Conservation (phyloP, 2,888 invertebrate species). For the Drosophila prolongata region DNA sequence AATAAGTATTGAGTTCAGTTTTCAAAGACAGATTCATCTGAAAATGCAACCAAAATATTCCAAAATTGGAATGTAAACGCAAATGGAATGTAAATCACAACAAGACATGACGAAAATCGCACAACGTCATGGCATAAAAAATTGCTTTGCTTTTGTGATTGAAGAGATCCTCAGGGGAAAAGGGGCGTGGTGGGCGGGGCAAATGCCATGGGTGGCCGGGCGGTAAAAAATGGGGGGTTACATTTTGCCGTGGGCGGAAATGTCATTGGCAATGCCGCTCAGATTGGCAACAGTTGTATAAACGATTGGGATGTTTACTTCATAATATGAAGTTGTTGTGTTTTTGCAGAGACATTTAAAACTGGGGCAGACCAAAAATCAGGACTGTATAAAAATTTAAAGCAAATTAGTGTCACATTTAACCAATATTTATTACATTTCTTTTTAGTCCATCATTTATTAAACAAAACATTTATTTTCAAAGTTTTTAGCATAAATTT, state of each 20-base stretch:
- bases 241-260: slow-evolving; percentile 50
- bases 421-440: too few relatives aligned
- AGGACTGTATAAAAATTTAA: slow-evolving; percentile 20
- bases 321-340: slow-evolving; percentile 53
- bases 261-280: slow-evolving; percentile 64
- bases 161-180: slow-evolving; percentile 46
- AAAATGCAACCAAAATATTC: not conserved
- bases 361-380: slow-evolving; percentile 35
- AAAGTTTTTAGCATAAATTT: too few relatives aligned
- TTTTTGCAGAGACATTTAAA: not conserved
- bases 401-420: too few relatives aligned
- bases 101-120: slow-evolving; percentile 56
- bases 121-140: slow-evolving; percentile 67
- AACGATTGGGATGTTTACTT: slow-evolving; percentile 75
- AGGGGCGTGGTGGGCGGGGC: not conserved
- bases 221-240: not conserved
- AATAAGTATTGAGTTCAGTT: not conserved
- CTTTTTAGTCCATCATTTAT: too few relatives aligned
- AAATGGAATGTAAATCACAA: slow-evolving; percentile 49
- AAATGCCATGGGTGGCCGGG: not conserved
- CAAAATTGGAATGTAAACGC: slow-evolving; percentile 39
- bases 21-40: not conserved
- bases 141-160: slow-evolving; percentile 65
- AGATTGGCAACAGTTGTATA: slow-evolving; percentile 78
- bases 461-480: too few relatives aligned